Evolutionary conservation across 2,888 invertebrate species (phyloP), one percentile per base, ranked within the genome.

Genomic region (Pediacus dermestoides): DNA sequence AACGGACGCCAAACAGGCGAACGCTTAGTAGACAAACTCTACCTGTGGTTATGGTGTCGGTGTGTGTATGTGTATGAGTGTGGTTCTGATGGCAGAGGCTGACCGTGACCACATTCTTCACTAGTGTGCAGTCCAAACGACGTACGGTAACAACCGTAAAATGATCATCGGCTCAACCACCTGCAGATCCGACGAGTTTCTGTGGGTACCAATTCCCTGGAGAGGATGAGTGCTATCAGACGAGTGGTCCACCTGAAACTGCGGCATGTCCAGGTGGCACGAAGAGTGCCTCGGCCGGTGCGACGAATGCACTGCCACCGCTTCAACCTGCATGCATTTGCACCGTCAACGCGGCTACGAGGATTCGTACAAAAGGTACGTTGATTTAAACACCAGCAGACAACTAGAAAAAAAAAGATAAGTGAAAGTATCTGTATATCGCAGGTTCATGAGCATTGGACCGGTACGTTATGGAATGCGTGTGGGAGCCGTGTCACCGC

Each of bases 401-500:
- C 6, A 18, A 18, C 8, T 18, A 18, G 8, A 18, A 7, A 26
- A 6, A 9, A 4, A 26, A 26, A 6, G 18, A 18, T 18, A 18
- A 18, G 8, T 18, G 18, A n/a, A n/a, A n/a, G n/a, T n/a, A n/a
- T n/a, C n/a, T n/a, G n/a, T n/a, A n/a, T n/a, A n/a, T n/a, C n/a
- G 16, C 46, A 61, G 61, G 43, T 60, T 54, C 38, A 53, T 58
- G 54, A 58, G 57, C 9, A 76, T 82, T 60, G 81, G 81, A 60
- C 78, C 81, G 59, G 80, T 82, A 67, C 78, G 82, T 64, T 82
- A 82, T 73, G 80, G 81, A 53, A 78, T 82, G 55, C 77, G 82
- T 60, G 75, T 78, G 62, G 78, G 78, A 58, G 76, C 79, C 39
- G 68, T 69, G 26, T 69, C 69, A 16, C 70, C 70, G 37, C 70